A percentile compares a stretch with the other conserved stretches of the same genome.
phyloP scores from a whole-genome alignment of 2,797 vertebrate genomes.

The Periophthalmus magnuspinnatus region DNA sequence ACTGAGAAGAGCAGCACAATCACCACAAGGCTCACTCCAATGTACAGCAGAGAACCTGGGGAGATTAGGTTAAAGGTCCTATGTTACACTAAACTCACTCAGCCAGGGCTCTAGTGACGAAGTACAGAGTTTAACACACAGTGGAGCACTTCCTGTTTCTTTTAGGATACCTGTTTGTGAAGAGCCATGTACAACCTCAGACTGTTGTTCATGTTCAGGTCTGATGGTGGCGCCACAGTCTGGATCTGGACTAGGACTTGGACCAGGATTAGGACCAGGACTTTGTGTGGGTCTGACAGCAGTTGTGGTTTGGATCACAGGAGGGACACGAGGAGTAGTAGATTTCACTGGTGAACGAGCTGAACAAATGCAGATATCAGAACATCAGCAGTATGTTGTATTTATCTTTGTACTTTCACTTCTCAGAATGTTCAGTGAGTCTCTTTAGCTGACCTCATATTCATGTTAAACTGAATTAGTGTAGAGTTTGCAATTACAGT shows the following conservation, averaged over 20 bases:
- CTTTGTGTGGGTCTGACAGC: neutral
- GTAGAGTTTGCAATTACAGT: neutral
- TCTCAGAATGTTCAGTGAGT: neutral
- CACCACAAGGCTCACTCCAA: neutral
- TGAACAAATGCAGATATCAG: neutral
- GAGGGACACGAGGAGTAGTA: neutral
- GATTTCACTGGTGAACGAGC: neutral
- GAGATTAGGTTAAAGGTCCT: no score
- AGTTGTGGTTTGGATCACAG: neutral
- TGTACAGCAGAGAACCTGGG: neutral
- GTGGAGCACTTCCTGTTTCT: no score
- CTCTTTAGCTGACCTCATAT: neutral
- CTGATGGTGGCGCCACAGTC: no score
- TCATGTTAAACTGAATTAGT: neutral
- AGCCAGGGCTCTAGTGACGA: no score
- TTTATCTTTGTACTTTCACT: neutral
- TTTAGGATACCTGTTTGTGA: no score
- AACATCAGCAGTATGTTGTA: neutral
- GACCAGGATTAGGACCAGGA: neutral
- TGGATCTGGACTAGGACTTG: no score
- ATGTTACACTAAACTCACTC: no score
- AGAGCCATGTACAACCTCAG: no score
- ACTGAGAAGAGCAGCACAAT: neutral
- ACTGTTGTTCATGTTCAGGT: no score
- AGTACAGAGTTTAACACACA: no score